A percentile compares a stretch with the other conserved stretches of the same genome.
phyloP scores from a whole-genome alignment of 1,140 invertebrate genomes.

The Maconellicoccus hirsutus region DNA sequence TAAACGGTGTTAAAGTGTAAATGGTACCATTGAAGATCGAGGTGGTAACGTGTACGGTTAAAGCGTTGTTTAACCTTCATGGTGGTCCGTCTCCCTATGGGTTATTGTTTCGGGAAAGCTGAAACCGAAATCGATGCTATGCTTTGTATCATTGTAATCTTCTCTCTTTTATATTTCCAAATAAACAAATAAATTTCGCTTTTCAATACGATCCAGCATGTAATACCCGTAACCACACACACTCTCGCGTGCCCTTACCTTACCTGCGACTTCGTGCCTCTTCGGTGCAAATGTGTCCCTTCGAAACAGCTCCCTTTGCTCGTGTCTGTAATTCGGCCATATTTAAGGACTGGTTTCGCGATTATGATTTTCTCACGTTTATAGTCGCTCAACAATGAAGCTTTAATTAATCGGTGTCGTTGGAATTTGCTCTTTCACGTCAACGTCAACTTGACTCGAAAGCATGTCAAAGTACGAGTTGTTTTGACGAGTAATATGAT shows the following conservation, averaged over 20 bases:
- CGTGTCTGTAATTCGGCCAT: too few relatives aligned
- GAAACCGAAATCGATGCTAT: background rate
- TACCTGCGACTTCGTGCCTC: background rate
- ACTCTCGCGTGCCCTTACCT: background rate
- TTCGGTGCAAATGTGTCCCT: background rate
- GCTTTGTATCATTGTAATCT: background rate
- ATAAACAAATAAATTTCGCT: background rate
- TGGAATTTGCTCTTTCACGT: too few relatives aligned
- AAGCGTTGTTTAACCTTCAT: background rate
- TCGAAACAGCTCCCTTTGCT: too few relatives aligned
- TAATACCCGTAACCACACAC: background rate
- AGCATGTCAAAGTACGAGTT: too few relatives aligned
- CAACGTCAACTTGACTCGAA: too few relatives aligned
- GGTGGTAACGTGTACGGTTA: background rate
- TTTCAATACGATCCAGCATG: background rate
- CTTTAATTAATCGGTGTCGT: too few relatives aligned
- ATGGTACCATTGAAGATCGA: background rate
- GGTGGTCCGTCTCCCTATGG: background rate
- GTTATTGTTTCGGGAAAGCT: background rate
- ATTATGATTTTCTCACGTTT: too few relatives aligned
- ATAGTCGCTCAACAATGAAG: too few relatives aligned
- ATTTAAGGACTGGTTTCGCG: too few relatives aligned
- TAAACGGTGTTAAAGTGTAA: slow-evolving; percentile 7
- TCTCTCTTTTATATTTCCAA: background rate
- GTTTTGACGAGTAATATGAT: too few relatives aligned